phyloP scores from a whole-genome alignment of 1,140 invertebrate genomes.

The Leptestheria dahalacensis region DNA sequence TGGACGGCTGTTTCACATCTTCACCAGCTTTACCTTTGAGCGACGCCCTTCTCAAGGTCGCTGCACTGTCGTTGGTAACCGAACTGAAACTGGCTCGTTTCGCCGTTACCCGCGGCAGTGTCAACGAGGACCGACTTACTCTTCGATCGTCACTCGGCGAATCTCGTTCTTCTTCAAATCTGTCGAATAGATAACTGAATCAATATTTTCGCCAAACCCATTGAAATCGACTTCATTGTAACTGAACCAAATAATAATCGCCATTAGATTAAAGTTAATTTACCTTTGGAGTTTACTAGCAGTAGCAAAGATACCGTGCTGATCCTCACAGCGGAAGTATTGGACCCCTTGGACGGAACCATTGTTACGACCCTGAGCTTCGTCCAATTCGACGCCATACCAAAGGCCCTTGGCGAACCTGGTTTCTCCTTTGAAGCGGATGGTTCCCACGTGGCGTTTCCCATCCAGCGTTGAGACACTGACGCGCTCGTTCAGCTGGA shows the following conservation, averaged over 20 bases:
- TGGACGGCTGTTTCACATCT: not conserved
- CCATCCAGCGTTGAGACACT: slow-evolving; percentile 10
- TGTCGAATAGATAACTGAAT: no score
- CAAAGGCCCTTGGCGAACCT: slow-evolving; percentile 26
- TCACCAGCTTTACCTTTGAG: not conserved
- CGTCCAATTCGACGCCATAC: slow-evolving; percentile 36
- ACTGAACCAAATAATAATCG: no score
- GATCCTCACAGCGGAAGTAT: slow-evolving; percentile 32
- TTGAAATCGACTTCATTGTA: no score
- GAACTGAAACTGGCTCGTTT: not conserved
- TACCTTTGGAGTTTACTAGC: slow-evolving; percentile 31
- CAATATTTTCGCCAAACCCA: no score
- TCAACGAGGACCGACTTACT: not conserved
- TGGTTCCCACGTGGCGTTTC: slow-evolving; percentile 15
- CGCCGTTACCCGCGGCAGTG: not conserved
- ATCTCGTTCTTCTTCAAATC: not conserved
- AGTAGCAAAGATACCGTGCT: slow-evolving; percentile 34
- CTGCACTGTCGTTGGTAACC: not conserved
- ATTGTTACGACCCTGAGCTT: slow-evolving; percentile 32
- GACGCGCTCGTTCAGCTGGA: slow-evolving; percentile 8
- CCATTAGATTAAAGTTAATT: slow-evolving; percentile 2
- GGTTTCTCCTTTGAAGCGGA: slow-evolving; percentile 22
- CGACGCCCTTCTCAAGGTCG: not conserved
- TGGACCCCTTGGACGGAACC: slow-evolving; percentile 31
- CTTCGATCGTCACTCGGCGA: not conserved